Evolutionary conservation across 2,888 invertebrate genomes (phyloP), one percentile per base, ranked within the genome.

Genomic region (Andrena minutula): DNA sequence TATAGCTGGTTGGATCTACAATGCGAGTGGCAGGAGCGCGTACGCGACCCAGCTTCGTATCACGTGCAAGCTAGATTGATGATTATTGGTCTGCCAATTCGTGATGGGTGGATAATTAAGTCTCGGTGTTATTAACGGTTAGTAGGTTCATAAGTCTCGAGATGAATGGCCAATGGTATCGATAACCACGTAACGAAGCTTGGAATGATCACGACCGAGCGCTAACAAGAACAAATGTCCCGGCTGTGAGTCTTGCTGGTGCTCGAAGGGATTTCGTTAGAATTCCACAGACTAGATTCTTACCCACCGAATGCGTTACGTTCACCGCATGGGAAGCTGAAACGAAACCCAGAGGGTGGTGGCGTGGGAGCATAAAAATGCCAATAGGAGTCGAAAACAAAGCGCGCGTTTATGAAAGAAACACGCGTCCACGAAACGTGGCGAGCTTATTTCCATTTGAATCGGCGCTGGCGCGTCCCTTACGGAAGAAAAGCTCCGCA

Each of bases 61-160:
- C 26, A 35, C 32, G 63, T 75, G 47, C 41, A 41, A 7, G 35
- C 64, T 23, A 30, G 74, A 83, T 78, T 78, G 78, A 82, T 82
- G 82, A 69, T 75, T 72, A 83, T 78, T 75, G 69, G 70, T 20
- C 56, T 68, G 82, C 60, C 82, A 71, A 75, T 82, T 64, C 78
- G 32, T 53, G 74, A 72, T 71, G n/a, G 71, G 51, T 58, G 58
- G 75, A 72, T 82, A 82, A 82, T 79, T 75, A 82, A 72, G 75
- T 72, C 64, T 12, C 30, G 58, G n/a, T 51, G 66, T 83, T 82
- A 83, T 82, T 75, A 68, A 78, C 63, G 75, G 69, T 47, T 63
- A 32, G 51, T 20, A 47, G 35, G 35, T 35, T 10, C 66, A 58
- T 51, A 68, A 73, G 74, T 70, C 66, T 26, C 60, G 47, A 41